Conservation (phyloP, 2,113 vertebrate species). For the Dascyllus trimaculatus region DNA sequence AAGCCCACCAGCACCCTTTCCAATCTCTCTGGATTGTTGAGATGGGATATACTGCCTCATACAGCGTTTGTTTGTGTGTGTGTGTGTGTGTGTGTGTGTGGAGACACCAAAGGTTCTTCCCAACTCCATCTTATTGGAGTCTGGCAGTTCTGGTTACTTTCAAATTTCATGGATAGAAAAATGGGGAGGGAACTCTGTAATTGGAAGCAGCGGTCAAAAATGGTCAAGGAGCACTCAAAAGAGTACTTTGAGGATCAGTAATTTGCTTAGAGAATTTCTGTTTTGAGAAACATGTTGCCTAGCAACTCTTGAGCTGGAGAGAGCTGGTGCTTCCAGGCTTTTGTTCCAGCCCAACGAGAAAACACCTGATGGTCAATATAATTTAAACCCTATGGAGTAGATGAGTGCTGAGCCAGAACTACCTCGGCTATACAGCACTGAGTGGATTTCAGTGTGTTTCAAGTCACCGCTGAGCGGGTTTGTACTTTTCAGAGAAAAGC, state of each 20-base stretch:
- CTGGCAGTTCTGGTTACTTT: constrained; percentile 59
- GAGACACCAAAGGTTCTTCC: constrained; percentile 31
- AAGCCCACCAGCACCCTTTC: constrained; percentile 68
- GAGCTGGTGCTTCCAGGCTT: constrained; percentile 46
- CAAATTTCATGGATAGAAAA: constrained; percentile 64
- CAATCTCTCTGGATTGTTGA: constrained; percentile 63
- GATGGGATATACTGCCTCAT: constrained; percentile 57
- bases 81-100: constrained; percentile 15
- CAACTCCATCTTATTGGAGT: constrained; percentile 42
- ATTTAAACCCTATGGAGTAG: constrained; percentile 63
- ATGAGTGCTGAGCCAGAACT: constrained; percentile 37
- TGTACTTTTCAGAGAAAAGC: constrained; percentile 39
- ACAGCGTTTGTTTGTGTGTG: constrained; percentile 51
- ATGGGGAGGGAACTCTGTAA: constrained; percentile 68
- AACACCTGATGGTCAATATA: constrained; percentile 74
- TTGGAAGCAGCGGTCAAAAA: constrained; percentile 75
- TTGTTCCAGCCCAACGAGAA: constrained; percentile 66
- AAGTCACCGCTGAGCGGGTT: constrained; percentile 40
- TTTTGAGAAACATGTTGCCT: constrained; percentile 77
- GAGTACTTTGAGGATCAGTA: constrained; percentile 73
- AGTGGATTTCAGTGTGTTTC: constrained; percentile 34
- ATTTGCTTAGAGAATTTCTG: constrained; percentile 77
- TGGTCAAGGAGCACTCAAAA: constrained; percentile 77
- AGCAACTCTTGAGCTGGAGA: constrained; percentile 70
- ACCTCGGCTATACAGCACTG: constrained; percentile 18